Conservation (phyloP, 2,113 vertebrate genomes). For the Lepisosteus osseus region DNA sequence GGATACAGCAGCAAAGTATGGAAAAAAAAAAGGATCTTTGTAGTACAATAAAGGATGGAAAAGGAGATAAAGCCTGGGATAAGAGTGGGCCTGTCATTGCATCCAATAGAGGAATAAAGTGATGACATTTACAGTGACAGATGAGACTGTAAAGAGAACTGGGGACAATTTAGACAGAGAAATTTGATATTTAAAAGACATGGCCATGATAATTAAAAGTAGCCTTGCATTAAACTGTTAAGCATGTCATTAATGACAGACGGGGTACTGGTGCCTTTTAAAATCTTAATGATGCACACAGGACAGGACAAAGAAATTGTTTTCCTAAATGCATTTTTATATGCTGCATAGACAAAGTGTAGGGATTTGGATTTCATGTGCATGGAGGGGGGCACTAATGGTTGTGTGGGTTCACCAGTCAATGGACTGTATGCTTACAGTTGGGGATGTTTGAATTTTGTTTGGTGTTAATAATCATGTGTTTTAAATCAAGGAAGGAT, state of each 20-base stretch:
- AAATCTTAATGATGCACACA: slow-evolving; percentile 78
- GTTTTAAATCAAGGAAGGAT: too few relatives aligned
- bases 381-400: too few relatives aligned
- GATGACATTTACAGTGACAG: slow-evolving; percentile 96
- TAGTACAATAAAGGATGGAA: slow-evolving; percentile 83
- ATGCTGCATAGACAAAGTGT: background rate
- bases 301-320: slow-evolving; percentile 59
- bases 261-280: slow-evolving; percentile 58
- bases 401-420: too few relatives aligned
- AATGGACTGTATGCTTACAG: too few relatives aligned
- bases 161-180: slow-evolving; percentile 78
- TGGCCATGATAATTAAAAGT: slow-evolving; percentile 85
- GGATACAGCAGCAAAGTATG: slow-evolving; percentile 87
- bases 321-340: slow-evolving; percentile 43
- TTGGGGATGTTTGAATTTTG: too few relatives aligned
- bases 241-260: slow-evolving; percentile 79
- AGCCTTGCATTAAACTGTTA: slow-evolving; percentile 79
- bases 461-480: too few relatives aligned
- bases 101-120: slow-evolving; percentile 80
- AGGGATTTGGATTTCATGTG: too few relatives aligned
- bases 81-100: slow-evolving; percentile 84
- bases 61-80: slow-evolving; percentile 84
- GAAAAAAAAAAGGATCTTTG: slow-evolving; percentile 86
- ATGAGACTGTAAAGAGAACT: slow-evolving; percentile 81
- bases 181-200: slow-evolving; percentile 94